Percentiles rank a stretch among this genome's conserved stretches.
These are phyloP conservation scores for Trematomus bernacchii DNA, from an alignment of 2,797 vertebrate species.

Conservation along the genomic window DNA sequence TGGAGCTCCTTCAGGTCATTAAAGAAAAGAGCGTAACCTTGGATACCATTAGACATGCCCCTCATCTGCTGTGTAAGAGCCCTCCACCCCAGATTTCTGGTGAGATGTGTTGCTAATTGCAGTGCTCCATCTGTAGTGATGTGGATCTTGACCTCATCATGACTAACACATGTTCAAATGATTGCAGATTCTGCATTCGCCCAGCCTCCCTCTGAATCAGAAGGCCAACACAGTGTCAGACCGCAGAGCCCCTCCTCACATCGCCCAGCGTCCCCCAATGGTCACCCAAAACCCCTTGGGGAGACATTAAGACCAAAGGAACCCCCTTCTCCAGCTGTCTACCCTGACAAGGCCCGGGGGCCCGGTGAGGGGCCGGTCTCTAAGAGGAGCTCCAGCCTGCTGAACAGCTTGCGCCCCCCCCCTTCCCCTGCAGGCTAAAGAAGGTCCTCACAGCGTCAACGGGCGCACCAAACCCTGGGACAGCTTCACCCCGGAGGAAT, in stretches of 20 bases:
- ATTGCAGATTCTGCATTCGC: slow-evolving; percentile 84
- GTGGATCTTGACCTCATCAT: slow-evolving; percentile 40
- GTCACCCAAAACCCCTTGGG: slow-evolving; percentile 84
- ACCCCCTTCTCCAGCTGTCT: slow-evolving; percentile 70
- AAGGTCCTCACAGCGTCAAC: slow-evolving; percentile 89
- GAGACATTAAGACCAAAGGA: slow-evolving; percentile 90
- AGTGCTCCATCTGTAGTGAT: slow-evolving; percentile 3
- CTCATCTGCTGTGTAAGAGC: slow-evolving; percentile 88
- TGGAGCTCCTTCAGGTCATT: slow-evolving; percentile 94
- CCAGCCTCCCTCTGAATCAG: slow-evolving; percentile 83
- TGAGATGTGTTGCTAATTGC: slow-evolving; percentile 71
- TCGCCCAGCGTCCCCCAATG: slow-evolving; percentile 80
- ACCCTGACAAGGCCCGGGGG: slow-evolving; percentile 88
- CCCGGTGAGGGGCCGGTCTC: slow-evolving; percentile 81
- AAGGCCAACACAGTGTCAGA: slow-evolving; percentile 83
- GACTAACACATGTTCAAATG: slow-evolving; percentile 54
- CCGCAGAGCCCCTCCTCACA: slow-evolving; percentile 79
- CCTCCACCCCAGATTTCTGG: slow-evolving; percentile 82
- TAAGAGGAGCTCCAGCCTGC: slow-evolving; percentile 91
- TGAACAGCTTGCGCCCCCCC: slow-evolving; percentile 90
- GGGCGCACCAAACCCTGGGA: slow-evolving; percentile 97
- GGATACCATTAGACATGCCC: slow-evolving; percentile 88
- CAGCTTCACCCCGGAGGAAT: slow-evolving; percentile 95
- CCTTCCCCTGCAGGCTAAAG: slow-evolving; percentile 89
- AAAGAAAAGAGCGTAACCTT: slow-evolving; percentile 93